These are phyloP conservation scores for Rhadinocentrus ornatus DNA, from an alignment of 2,797 vertebrate genomes.

Conservation along the genomic window DNA sequence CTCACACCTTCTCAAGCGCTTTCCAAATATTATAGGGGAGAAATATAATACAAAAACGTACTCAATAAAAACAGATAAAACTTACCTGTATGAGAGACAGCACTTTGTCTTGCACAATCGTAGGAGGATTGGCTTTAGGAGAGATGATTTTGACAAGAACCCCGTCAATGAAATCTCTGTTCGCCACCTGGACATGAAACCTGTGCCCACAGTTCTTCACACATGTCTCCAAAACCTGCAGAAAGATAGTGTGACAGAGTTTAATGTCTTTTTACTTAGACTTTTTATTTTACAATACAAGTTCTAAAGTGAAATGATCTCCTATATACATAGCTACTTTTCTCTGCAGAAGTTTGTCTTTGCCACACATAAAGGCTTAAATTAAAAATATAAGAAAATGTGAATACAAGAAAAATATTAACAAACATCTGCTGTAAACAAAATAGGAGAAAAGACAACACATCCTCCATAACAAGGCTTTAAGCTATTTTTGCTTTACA, in stretches of 20 bases:
- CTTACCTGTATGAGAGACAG: constrained; percentile 94
- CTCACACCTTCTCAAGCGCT: neutral
- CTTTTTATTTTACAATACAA: neutral
- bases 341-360: neutral
- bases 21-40: neutral
- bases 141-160: constrained; percentile 96
- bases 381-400: constrained; percentile 24
- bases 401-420: constrained; percentile 16
- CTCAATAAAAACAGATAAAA: neutral
- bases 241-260: neutral
- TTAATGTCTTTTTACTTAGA: rapidly evolving
- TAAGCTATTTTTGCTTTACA: neutral
- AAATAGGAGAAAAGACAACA: constrained; percentile 14
- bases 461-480: neutral
- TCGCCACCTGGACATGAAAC: constrained; percentile 94
- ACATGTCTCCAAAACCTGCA: constrained; percentile 95
- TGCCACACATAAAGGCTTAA: neutral
- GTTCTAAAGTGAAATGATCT: neutral
- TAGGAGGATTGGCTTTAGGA: constrained; percentile 94
- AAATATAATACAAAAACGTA: neutral
- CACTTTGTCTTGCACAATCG: constrained; percentile 98
- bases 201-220: constrained; percentile 99
- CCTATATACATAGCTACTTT: neutral
- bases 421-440: constrained; percentile 13
- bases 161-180: constrained; percentile 95